phyloP scores from a whole-genome alignment of 2,797 vertebrate genomes.

The Peromyscus eremicus region DNA sequence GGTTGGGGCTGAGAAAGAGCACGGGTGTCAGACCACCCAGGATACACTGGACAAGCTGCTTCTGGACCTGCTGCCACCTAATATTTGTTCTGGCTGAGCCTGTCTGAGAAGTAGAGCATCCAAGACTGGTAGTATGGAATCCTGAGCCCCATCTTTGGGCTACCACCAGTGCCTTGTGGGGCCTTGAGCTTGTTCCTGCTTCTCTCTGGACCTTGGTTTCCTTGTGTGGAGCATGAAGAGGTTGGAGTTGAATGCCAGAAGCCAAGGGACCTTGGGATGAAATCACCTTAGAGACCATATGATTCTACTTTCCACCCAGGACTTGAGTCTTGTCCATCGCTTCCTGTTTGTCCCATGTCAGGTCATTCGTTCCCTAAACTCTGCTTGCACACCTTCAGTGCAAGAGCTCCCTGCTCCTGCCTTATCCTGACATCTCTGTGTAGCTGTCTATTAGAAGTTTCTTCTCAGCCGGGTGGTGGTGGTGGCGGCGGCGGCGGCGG shows the following conservation, averaged over 20 bases:
- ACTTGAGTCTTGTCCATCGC: not conserved
- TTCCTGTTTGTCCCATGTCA: not conserved
- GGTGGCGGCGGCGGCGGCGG: no score
- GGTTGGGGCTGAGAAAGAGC: conserved; percentile 56
- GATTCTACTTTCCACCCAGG: not conserved
- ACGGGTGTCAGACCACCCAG: conserved; percentile 66
- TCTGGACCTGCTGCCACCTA: not conserved
- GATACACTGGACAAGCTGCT: conserved; percentile 13
- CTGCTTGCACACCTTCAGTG: not conserved
- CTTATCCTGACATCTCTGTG: not conserved
- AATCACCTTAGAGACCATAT: not conserved
- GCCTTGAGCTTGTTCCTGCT: not conserved
- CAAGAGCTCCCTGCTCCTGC: not conserved
- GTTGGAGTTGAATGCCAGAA: not conserved
- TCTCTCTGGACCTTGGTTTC: conserved; percentile 16
- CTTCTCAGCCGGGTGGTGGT: not conserved
- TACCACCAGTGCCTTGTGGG: not conserved
- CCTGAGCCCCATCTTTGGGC: conserved; percentile 15
- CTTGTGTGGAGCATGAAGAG: not conserved
- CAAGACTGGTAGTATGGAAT: conserved; percentile 7
- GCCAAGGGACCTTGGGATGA: not conserved
- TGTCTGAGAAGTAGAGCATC: conserved; percentile 25
- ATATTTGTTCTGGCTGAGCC: conserved; percentile 56
- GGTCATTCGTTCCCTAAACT: not conserved
- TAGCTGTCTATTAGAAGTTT: not conserved